Evolutionary conservation across 2,888 invertebrate species (phyloP).

Genomic region (Bugulina stolonifera): DNA sequence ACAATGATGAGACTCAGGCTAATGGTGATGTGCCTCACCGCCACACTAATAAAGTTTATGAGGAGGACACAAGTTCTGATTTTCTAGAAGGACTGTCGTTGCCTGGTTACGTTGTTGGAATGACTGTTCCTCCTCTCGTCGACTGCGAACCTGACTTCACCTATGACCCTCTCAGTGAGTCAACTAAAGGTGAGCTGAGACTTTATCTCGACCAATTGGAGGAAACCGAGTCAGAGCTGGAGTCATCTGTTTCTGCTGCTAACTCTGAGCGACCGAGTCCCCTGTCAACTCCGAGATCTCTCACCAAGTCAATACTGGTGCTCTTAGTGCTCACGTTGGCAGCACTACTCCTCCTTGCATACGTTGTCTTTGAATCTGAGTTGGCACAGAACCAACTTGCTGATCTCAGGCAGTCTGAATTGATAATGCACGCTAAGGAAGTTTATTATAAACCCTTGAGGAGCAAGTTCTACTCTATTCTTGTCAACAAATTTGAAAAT

Average conservation of each 20-base stretch:
- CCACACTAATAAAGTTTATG: not conserved
- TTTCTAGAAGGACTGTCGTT: not conserved
- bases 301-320: not conserved
- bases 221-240: not conserved
- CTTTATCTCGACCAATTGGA: not conserved
- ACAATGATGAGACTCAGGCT: not conserved
- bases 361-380: not conserved
- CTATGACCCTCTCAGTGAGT: not conserved
- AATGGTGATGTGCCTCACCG: not conserved
- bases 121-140: not conserved
- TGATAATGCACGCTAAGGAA: not conserved
- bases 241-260: not conserved
- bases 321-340: not conserved
- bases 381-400: not conserved
- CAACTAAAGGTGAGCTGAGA: not conserved
- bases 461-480: not conserved
- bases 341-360: not conserved
- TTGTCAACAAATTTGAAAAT: no score
- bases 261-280: not conserved
- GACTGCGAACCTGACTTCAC: not conserved
- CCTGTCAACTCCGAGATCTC: not conserved
- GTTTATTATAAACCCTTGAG: not conserved
- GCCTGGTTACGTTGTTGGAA: not conserved
- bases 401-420: not conserved
- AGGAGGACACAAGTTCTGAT: not conserved